These are phyloP conservation scores for Pseudochirops corinnae DNA, from an alignment of 2,797 vertebrate species.

Conservation along the genomic window DNA sequence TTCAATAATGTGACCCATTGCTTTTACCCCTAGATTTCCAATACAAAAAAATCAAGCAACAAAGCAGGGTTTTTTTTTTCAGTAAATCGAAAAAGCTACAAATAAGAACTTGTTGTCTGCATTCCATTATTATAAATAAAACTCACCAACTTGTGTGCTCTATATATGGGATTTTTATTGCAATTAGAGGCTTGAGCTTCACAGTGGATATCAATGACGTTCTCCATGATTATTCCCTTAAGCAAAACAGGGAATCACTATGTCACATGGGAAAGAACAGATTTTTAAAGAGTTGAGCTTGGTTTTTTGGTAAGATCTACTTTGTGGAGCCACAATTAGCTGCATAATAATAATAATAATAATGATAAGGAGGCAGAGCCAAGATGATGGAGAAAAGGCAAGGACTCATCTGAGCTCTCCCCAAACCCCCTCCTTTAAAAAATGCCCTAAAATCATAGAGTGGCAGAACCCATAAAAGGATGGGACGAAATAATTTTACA, in stretches of 20 bases:
- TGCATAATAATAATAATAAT: conserved; percentile 34
- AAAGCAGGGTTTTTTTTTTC: conserved; percentile 22
- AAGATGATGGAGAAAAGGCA: background rate
- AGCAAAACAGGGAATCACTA: conserved; percentile 19
- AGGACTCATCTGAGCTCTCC: background rate
- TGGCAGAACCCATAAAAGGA: background rate
- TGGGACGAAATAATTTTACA: background rate
- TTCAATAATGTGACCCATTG: conserved; percentile 42
- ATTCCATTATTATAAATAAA: conserved; percentile 53
- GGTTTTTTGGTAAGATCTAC: background rate
- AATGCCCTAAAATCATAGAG: background rate
- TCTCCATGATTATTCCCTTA: conserved; percentile 27
- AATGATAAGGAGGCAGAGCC: no score
- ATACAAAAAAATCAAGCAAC: conserved; percentile 52
- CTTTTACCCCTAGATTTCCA: conserved; percentile 44
- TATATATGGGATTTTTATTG: conserved; percentile 38
- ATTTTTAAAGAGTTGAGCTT: conserved; percentile 28
- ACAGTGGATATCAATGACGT: background rate
- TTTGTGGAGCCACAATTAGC: conserved; percentile 48
- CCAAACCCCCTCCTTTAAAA: background rate
- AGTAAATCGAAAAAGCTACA: conserved; percentile 54
- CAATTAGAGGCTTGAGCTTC: conserved; percentile 44
- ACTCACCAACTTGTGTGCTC: conserved; percentile 1
- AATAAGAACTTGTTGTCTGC: conserved; percentile 47
- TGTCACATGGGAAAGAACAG: conserved; percentile 46